Evolutionary conservation across 1,140 invertebrate genomes (phyloP).

Genomic region (Muscidifurax raptorellus): DNA sequence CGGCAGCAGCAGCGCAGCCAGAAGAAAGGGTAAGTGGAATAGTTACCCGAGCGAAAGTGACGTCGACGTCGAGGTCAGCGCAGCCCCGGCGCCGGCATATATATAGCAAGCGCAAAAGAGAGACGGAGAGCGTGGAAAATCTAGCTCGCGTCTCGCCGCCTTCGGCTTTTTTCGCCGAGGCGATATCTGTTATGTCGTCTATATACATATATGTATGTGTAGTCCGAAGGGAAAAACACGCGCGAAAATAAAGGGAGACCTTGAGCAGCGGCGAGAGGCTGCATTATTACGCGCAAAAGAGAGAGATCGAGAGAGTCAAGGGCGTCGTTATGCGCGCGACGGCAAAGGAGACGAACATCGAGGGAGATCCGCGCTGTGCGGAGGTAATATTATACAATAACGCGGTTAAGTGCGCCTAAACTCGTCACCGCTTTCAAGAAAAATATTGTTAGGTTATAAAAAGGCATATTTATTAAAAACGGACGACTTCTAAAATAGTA

Average conservation of each 20-base stretch:
- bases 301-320: background rate
- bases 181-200: background rate
- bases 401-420: no score
- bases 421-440: no score
- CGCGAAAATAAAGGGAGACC: background rate
- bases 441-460: no score
- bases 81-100: background rate
- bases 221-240: background rate
- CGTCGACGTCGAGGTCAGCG: constrained; percentile 10
- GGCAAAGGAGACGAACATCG: background rate
- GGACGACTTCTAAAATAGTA: no score
- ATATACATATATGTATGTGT: no score
- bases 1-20: background rate
- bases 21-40: constrained; percentile 47
- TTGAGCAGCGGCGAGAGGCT: background rate
- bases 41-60: constrained; percentile 44
- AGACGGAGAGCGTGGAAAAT: background rate
- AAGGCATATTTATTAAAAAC: no score
- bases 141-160: background rate
- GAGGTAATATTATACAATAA: background rate
- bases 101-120: background rate
- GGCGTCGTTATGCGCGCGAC: background rate
- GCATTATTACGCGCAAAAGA: background rate
- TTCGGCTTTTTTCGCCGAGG: background rate
- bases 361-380: background rate